Percentiles rank a stretch among this genome's conserved stretches.
These are phyloP conservation scores for Fringilla coelebs DNA, from an alignment of 2,797 vertebrate species.

Conservation along the genomic window DNA sequence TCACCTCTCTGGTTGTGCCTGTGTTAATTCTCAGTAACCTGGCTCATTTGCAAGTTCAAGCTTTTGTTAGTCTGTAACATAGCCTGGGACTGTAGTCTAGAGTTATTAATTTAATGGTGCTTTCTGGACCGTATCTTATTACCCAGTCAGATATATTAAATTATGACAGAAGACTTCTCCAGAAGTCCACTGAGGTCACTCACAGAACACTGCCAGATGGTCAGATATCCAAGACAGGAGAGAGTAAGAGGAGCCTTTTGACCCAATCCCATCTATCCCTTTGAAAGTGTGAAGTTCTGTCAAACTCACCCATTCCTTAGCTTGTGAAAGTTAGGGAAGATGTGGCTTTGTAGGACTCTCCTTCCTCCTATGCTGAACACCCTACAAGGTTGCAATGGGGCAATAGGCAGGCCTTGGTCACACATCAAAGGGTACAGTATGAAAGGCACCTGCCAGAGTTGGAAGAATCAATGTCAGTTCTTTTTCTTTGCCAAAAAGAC, in stretches of 20 bases:
- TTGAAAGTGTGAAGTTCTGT: neutral
- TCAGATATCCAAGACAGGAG: neutral
- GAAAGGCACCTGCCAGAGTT: neutral
- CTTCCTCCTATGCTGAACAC: neutral
- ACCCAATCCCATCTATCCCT: neutral
- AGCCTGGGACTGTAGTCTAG: neutral
- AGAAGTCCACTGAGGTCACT: neutral
- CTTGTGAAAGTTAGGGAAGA: neutral
- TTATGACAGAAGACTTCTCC: slow-evolving; percentile 10
- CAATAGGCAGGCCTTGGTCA: neutral
- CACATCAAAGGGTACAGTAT: neutral
- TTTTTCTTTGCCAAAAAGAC: slow-evolving; percentile 26
- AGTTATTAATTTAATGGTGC: neutral
- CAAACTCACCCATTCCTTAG: neutral
- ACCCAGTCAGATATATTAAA: neutral
- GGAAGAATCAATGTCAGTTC: neutral
- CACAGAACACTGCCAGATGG: neutral
- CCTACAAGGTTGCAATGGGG: neutral
- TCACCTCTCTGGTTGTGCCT: neutral
- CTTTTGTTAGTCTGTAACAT: neutral
- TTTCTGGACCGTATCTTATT: neutral
- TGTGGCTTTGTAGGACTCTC: neutral
- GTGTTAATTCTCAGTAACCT: neutral
- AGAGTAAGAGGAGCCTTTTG: neutral
- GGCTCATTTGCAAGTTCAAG: neutral